phyloP scores from a whole-genome alignment of 92 coral and sea anemone species.

The Bergia puertoricense region DNA sequence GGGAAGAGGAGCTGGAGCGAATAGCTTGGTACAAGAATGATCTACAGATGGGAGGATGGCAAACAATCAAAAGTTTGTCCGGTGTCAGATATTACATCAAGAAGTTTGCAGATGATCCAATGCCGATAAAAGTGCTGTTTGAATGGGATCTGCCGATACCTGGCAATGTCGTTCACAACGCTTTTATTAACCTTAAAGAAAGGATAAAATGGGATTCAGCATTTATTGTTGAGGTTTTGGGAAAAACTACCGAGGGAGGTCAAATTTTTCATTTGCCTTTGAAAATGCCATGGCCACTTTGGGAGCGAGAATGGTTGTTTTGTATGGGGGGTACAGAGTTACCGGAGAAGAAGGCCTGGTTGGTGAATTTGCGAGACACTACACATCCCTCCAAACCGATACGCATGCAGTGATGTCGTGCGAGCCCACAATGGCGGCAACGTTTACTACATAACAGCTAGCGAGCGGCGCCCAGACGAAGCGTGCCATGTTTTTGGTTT shows the following conservation, averaged over 20 bases:
- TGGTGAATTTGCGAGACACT: background rate
- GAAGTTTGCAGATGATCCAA: slow-evolving; percentile 12
- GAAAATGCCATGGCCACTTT: background rate
- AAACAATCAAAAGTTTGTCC: background rate
- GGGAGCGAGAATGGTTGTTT: slow-evolving; percentile 21
- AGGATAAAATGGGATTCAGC: slow-evolving; percentile 4
- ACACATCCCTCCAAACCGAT: slow-evolving; percentile 28
- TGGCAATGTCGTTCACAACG: background rate
- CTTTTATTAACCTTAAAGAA: background rate
- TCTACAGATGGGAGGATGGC: slow-evolving; percentile 26
- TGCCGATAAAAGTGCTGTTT: background rate
- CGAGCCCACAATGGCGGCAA: slow-evolving; percentile 7
- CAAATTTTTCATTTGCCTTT: background rate
- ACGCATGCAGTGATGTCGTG: slow-evolving; percentile 9
- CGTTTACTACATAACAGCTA: background rate
- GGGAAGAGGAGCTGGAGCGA: slow-evolving; percentile 14
- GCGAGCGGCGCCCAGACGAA: background rate
- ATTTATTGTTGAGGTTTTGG: background rate
- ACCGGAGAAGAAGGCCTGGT: slow-evolving; percentile 10
- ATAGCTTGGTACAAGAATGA: background rate
- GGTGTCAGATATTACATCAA: slow-evolving; percentile 5
- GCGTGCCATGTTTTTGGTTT: slow-evolving; percentile 1
- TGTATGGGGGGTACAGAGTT: background rate
- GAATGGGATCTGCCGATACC: slow-evolving; percentile 20
- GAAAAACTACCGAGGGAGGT: background rate